Conservation (phyloP, 2,888 invertebrate genomes). For the Zaprionus bogoriensis region DNA sequence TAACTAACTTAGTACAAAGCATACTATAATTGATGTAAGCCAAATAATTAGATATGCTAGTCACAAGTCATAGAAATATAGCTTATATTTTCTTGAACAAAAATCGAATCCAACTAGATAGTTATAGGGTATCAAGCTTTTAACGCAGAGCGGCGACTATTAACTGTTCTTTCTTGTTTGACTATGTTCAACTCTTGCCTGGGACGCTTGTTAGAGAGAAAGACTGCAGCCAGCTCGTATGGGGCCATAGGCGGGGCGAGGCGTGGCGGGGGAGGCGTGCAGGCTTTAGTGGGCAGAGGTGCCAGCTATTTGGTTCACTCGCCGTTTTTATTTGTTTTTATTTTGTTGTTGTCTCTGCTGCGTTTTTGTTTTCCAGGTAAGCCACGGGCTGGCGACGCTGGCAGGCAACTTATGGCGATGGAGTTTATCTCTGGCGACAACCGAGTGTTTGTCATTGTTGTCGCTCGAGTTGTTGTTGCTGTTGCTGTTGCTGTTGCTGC, state of each 20-base stretch:
- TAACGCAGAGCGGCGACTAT: too few relatives aligned
- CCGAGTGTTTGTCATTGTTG: conserved; percentile 38
- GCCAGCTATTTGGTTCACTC: conserved; percentile 29
- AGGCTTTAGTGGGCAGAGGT: conserved; percentile 12
- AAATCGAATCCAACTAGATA: too few relatives aligned
- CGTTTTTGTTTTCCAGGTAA: conserved; percentile 37
- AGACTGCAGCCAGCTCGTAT: too few relatives aligned
- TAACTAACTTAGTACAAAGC: too few relatives aligned
- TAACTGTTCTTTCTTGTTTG: conserved; percentile 5
- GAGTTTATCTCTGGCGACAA: conserved; percentile 47
- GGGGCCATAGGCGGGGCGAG: too few relatives aligned
- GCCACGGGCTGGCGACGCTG: conserved; percentile 9
- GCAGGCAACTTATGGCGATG: conserved; percentile 18
- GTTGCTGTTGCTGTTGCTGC: conserved; percentile 2
- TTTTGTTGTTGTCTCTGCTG: conserved; percentile 13
- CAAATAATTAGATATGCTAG: too few relatives aligned
- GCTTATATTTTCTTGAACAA: too few relatives aligned
- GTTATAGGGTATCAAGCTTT: too few relatives aligned
- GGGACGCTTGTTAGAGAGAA: background rate
- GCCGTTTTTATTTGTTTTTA: conserved; percentile 19
- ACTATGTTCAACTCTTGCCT: background rate
- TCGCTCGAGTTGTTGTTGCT: conserved; percentile 14
- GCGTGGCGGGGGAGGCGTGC: background rate
- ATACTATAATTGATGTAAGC: too few relatives aligned
- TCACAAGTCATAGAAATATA: too few relatives aligned